A percentile compares a stretch with the other conserved stretches of the same genome.
These are phyloP conservation scores for Brachyalestes nurse DNA, from an alignment of 2,797 vertebrate species.

Conservation along the genomic window DNA sequence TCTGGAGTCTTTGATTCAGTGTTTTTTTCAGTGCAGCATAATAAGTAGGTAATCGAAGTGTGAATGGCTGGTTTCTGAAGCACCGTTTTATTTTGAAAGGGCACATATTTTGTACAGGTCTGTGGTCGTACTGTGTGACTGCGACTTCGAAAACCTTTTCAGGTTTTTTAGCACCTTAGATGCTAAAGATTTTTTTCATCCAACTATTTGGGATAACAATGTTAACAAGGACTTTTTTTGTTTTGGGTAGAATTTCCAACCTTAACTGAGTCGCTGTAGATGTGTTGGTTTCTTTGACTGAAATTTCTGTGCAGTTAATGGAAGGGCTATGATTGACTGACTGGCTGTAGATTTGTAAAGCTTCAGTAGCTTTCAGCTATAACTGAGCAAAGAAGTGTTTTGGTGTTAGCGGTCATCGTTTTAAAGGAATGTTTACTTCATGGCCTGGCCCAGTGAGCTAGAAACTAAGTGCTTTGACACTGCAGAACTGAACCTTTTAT, in stretches of 20 bases:
- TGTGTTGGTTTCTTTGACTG: conserved; percentile 17
- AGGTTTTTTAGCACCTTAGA: conserved; percentile 6
- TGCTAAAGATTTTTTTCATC: conserved; percentile 6
- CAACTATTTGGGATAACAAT: not conserved
- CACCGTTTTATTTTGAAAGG: conserved; percentile 1
- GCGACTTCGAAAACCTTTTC: not conserved
- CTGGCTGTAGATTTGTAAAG: not conserved
- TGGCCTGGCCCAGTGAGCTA: not conserved
- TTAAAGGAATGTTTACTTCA: not conserved
- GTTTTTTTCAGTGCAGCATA: not conserved
- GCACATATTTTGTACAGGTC: conserved; percentile 21
- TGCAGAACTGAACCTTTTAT: not conserved
- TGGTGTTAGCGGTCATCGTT: not conserved
- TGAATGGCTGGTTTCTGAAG: not conserved
- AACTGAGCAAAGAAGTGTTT: not conserved
- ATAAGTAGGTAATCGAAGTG: not conserved
- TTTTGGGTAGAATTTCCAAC: not conserved
- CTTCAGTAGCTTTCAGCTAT: not conserved
- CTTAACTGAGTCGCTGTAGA: not conserved
- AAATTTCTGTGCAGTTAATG: conserved; percentile 6
- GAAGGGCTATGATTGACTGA: conserved; percentile 9
- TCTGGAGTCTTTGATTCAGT: not conserved
- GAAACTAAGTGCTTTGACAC: not conserved
- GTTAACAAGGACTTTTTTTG: not conserved
- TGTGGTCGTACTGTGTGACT: conserved; percentile 11